Conservation (phyloP, 2,888 invertebrate genomes). For the Calephelis perditalis region DNA sequence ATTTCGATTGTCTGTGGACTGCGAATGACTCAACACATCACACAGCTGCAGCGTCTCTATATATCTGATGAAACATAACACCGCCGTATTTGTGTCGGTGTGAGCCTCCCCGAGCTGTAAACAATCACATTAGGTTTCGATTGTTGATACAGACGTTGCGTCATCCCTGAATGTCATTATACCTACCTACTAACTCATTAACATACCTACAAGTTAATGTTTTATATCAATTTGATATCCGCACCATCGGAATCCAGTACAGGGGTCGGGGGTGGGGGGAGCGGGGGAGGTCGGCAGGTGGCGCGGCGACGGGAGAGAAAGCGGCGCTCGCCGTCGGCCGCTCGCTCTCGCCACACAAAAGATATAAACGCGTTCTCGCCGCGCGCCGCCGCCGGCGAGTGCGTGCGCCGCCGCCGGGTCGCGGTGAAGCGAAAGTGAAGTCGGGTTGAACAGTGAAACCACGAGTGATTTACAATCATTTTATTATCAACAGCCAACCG, state of each 20-base stretch:
- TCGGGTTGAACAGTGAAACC: constrained; percentile 6
- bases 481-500: constrained; percentile 56
- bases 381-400: constrained; percentile 2
- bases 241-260: neutral
- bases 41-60: no score
- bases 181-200: neutral
- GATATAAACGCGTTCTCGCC: constrained; percentile 46
- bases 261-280: no score
- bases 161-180: neutral
- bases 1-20: no score
- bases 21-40: no score
- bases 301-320: neutral
- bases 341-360: constrained; percentile 32
- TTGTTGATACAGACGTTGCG: neutral
- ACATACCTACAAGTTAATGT: neutral
- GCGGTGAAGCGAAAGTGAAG: no score
- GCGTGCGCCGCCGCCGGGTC: no score
- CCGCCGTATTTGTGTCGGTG: neutral
- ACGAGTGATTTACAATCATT: constrained; percentile 39
- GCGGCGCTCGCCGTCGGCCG: neutral
- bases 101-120: neutral
- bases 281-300: neutral
- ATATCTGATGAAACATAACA: no score
- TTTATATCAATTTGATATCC: neutral
- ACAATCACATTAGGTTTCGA: neutral